A percentile compares a stretch with the other conserved stretches of the same genome.
phyloP scores from a whole-genome alignment of 2,888 invertebrate species.

The Harmothoe impar region DNA sequence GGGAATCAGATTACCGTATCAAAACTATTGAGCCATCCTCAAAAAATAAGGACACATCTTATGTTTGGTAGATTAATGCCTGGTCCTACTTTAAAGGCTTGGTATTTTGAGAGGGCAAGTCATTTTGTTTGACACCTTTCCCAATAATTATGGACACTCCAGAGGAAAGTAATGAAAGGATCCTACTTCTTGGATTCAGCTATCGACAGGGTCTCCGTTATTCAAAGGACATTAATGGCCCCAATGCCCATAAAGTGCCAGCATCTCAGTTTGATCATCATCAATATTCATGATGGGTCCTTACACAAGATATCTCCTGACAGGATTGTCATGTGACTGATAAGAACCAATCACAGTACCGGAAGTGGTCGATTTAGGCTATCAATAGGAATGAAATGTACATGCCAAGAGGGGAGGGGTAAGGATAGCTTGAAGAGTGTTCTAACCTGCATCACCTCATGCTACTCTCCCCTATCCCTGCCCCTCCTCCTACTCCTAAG shows the following conservation, averaged over 20 bases:
- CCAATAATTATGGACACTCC: background rate
- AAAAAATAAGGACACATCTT: background rate
- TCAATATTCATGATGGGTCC: conserved; percentile 26
- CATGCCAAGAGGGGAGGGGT: too few species aligned
- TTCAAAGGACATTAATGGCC: background rate
- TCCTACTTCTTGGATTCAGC: too few species aligned
- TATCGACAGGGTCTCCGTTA: background rate
- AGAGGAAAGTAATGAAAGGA: background rate
- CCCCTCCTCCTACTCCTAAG: too few species aligned
- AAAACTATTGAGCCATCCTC: background rate
- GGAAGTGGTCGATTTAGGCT: conserved; percentile 7
- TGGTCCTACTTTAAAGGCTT: too few species aligned
- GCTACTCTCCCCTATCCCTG: too few species aligned
- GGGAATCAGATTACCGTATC: too few species aligned
- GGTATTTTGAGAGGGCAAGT: too few species aligned
- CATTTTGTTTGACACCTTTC: background rate
- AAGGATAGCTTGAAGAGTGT: too few species aligned
- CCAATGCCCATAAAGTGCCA: background rate
- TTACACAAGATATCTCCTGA: background rate
- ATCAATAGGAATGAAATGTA: background rate
- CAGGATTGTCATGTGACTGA: conserved; percentile 10
- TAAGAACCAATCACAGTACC: background rate
- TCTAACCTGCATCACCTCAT: too few species aligned
- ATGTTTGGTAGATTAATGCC: background rate
- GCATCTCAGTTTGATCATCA: background rate